These are phyloP conservation scores for Diadegma fenestrale DNA, from an alignment of 2,888 invertebrate genomes.

Conservation along the genomic window DNA sequence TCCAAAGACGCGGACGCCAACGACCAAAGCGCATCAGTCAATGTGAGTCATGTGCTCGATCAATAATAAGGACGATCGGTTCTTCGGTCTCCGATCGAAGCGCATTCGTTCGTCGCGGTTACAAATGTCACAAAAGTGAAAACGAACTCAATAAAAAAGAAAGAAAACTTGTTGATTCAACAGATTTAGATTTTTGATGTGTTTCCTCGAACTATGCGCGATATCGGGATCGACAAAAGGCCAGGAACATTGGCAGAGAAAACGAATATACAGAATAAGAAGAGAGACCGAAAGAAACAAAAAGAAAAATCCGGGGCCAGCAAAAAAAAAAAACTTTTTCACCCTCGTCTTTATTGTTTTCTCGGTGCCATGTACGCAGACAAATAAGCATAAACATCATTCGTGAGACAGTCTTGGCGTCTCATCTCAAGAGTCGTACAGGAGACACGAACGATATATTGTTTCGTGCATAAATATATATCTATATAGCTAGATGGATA, in stretches of 20 bases:
- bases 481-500: slow-evolving; percentile 14
- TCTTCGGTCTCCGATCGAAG: no score
- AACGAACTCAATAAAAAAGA: neutral
- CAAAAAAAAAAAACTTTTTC: slow-evolving; percentile 28
- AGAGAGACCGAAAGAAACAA: neutral
- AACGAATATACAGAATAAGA: no score
- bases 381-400: slow-evolving; percentile 63
- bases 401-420: slow-evolving; percentile 49
- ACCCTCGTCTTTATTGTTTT: slow-evolving; percentile 65
- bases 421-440: slow-evolving; percentile 34
- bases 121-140: no score
- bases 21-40: neutral
- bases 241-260: slow-evolving; percentile 12
- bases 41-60: neutral
- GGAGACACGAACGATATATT: slow-evolving; percentile 60
- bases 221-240: neutral
- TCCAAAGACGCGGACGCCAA: slow-evolving; percentile 24
- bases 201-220: neutral
- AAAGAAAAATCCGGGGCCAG: slow-evolving; percentile 19
- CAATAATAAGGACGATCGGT: neutral
- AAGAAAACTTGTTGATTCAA: no score
- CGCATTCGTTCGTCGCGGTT: no score
- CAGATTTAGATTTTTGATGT: no score
- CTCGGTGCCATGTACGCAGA: slow-evolving; percentile 56
- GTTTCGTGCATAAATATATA: slow-evolving; percentile 49